A percentile compares a stretch with the other conserved stretches of the same genome.
These are phyloP conservation scores for Coleophora flavipennella DNA, from an alignment of 2,888 invertebrate genomes.

Conservation along the genomic window DNA sequence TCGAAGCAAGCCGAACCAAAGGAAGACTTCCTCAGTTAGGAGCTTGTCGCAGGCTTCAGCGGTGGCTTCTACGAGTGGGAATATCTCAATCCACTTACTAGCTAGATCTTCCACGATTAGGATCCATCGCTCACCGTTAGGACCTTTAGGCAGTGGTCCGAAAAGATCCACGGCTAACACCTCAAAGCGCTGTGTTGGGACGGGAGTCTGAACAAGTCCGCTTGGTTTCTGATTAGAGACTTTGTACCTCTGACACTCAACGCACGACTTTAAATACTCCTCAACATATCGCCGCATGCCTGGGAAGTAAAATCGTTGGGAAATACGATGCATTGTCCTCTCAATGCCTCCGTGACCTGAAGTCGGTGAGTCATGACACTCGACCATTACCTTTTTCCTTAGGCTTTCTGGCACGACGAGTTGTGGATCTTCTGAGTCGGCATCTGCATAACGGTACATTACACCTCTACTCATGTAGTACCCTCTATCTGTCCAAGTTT, in stretches of 20 bases:
- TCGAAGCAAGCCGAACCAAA: conserved; percentile 24
- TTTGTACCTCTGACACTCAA: conserved; percentile 14
- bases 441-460: neutral
- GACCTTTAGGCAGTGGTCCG: conserved; percentile 11
- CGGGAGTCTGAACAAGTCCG: neutral
- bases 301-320: neutral
- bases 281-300: conserved; percentile 15
- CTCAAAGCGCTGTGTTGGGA: conserved; percentile 16
- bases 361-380: neutral
- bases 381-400: neutral
- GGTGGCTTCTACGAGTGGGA: conserved; percentile 7
- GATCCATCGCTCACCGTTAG: conserved; percentile 8
- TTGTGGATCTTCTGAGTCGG: neutral
- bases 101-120: conserved; percentile 11
- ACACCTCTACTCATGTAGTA: neutral
- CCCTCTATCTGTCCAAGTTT: conserved; percentile 8
- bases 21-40: conserved; percentile 24
- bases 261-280: conserved; percentile 10
- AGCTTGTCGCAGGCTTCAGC: conserved; percentile 15
- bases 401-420: neutral
- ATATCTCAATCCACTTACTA: conserved; percentile 12
- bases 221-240: conserved; percentile 10
- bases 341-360: neutral
- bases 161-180: conserved; percentile 23
- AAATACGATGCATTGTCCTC: neutral